A percentile compares a stretch with the other conserved stretches of the same genome.
These are phyloP conservation scores for Mythimna albipuncta DNA, from an alignment of 2,888 invertebrate species.

Conservation along the genomic window DNA sequence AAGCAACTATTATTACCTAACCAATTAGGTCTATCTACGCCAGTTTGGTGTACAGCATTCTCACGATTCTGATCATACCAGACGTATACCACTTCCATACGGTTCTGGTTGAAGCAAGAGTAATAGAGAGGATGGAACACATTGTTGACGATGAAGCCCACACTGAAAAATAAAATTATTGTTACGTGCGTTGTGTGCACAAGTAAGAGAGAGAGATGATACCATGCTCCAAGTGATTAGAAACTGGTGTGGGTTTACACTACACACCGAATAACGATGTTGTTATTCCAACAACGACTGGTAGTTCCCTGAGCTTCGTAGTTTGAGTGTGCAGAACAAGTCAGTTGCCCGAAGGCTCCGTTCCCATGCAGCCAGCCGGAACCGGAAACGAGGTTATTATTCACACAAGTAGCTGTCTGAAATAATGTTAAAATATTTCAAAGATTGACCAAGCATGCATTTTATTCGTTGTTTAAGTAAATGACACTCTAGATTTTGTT, in stretches of 20 bases:
- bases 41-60: conserved; percentile 85
- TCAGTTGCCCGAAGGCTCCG: conserved; percentile 80
- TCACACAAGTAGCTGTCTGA: conserved; percentile 82
- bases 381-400: conserved; percentile 75
- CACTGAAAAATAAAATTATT: conserved; percentile 68
- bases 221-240: neutral
- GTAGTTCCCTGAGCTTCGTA: conserved; percentile 23
- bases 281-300: conserved; percentile 32
- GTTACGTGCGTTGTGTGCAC: neutral
- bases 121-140: conserved; percentile 86
- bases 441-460: neutral
- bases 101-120: conserved; percentile 89
- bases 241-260: neutral
- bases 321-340: conserved; percentile 83
- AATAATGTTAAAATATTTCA: neutral
- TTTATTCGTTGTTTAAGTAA: neutral
- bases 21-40: conserved; percentile 87
- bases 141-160: conserved; percentile 87
- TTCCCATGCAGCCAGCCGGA: conserved; percentile 80
- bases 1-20: conserved; percentile 70
- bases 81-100: conserved; percentile 88
- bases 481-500: too few species aligned
- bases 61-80: conserved; percentile 84
- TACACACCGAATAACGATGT: conserved; percentile 35
- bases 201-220: neutral